Conservation (phyloP, 2,113 vertebrate species). For the Bambusicola thoracicus region DNA sequence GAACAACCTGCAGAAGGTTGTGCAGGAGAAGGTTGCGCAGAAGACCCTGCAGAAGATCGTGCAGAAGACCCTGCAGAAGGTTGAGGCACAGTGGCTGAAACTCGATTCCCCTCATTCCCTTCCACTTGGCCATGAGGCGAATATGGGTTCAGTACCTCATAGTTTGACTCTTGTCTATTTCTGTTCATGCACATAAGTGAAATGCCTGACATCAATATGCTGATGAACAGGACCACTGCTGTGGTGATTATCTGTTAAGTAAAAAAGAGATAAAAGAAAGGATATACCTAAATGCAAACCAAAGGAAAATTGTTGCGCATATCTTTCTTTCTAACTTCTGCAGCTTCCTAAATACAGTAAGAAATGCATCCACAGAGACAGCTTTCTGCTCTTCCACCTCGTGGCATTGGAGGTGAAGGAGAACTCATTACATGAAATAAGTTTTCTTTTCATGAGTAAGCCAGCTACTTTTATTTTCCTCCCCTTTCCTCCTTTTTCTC, state of each 20-base stretch:
- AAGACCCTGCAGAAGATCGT: not conserved
- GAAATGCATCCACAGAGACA: not conserved
- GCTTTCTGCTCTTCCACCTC: not conserved
- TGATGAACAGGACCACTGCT: conserved; percentile 81
- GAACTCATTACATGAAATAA: not conserved
- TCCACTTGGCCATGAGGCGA: conserved; percentile 67
- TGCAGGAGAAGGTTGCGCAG: not conserved
- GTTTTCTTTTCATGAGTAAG: not conserved
- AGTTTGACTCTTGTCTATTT: conserved; percentile 79
- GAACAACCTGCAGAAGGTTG: not conserved
- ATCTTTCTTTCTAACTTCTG: not conserved
- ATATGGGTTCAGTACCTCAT: conserved; percentile 77
- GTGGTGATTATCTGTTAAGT: conserved; percentile 86
- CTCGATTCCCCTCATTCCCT: conserved; percentile 55
- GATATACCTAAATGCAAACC: not conserved
- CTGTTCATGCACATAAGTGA: conserved; percentile 91
- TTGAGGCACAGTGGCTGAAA: conserved; percentile 27
- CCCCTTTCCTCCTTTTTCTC: not conserved
- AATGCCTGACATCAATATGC: conserved; percentile 84
- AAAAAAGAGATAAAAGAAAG: conserved; percentile 3
- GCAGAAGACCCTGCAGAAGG: not conserved
- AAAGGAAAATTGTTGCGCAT: not conserved
- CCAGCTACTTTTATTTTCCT: not conserved
- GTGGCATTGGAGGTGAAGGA: not conserved
- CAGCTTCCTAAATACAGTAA: not conserved